Base-by-base conservation (phyloP, 2,888 invertebrate species). In the Ophion slaviceki region DNA sequence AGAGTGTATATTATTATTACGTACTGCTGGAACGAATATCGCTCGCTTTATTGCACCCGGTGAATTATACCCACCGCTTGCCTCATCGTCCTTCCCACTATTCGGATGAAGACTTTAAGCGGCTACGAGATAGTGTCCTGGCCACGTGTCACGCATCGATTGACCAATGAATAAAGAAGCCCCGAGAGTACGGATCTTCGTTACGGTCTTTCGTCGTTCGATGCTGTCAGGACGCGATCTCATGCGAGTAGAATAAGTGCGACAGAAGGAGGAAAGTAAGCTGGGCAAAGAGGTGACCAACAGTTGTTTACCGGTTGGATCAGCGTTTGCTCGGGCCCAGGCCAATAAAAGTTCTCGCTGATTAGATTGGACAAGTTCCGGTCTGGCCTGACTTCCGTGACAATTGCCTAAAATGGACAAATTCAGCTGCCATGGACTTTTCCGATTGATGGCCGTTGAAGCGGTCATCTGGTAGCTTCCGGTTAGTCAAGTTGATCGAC, bases 321-420 rank as follows among this genome's bases (percentile, higher is more conserved):
- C 84, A 66, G 80, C 87, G 88, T 90, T 91, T 91, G 89, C 90
- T 91, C 90, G 89, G 90, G 90, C 91, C 91, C 1, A 92, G 90
- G 91, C 90, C 8, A 92, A 92, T 92, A 92, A 91, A 92, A 92
- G 89, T 92, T 92, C 61, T 78, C 81, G 40, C 8, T 64, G 85
- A 91, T 92, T 90, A 92, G 90, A 91, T 92, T 91, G 91, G 91
- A 91, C 1, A 8, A 40, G 40, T 40, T 40, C 40, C 8, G 6
- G 40, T 40, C 40, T 7, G 6, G 7, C 7, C 40, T 40, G 40
- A 40, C 7, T 40, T 40, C 40, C 40, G 40, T 91, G 74, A 62
- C 74, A 70, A 83, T 17, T 53, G 5, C 1, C 14, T 14, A 53
- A 53, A 53, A 4, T 53, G 53, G 53, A 53, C 53, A 53, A 17